phyloP scores from a whole-genome alignment of 2,113 vertebrate genomes.

The Elephantulus edwardii region DNA sequence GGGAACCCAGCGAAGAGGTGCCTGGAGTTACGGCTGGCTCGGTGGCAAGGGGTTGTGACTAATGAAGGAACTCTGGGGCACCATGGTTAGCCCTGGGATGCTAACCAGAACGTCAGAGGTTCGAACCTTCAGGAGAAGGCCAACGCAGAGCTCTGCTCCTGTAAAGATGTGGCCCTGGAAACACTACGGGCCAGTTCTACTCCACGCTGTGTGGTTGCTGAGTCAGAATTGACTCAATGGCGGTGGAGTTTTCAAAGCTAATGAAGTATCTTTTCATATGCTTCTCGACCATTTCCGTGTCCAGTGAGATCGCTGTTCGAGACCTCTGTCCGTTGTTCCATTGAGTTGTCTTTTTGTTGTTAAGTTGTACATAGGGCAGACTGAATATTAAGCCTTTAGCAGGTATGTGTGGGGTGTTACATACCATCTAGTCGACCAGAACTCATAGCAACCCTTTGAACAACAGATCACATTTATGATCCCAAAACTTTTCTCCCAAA shows the following conservation, averaged over 20 bases:
- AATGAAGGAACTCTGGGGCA: too few species aligned
- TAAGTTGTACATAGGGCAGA: background rate
- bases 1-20: too few species aligned
- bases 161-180: background rate
- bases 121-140: too few species aligned
- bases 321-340: background rate
- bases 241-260: background rate
- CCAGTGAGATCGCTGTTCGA: background rate
- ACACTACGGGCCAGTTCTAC: background rate
- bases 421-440: too few species aligned
- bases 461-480: too few species aligned
- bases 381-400: background rate
- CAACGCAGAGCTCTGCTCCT: too few species aligned
- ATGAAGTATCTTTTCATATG: background rate
- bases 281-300: background rate
- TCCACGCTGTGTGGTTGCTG: background rate
- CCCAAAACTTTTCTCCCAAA: background rate
- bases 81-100: too few species aligned
- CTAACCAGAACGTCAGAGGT: too few species aligned
- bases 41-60: too few species aligned
- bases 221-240: background rate
- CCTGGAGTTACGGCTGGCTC: too few species aligned
- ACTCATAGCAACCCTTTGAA: too few species aligned
- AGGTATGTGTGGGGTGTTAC: too few species aligned
- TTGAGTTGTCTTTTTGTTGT: background rate